Evolutionary conservation across 2,888 invertebrate species (phyloP).

Genomic region (Ormyrus thymus): DNA sequence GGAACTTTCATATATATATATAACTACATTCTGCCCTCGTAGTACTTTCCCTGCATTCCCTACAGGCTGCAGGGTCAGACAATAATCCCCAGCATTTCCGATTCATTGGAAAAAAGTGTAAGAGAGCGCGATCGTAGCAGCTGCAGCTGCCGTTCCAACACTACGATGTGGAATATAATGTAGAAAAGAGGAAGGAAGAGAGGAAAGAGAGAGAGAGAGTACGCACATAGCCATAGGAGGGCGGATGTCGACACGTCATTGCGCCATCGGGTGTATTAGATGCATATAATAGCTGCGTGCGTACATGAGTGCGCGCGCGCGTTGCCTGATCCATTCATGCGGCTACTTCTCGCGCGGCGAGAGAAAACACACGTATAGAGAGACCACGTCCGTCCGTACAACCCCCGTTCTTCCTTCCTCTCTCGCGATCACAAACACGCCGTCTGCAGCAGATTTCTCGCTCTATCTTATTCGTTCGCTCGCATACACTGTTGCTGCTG

Average conservation of each 20-base stretch:
- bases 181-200: background rate
- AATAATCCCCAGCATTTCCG: background rate
- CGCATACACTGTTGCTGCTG: background rate
- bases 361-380: constrained; percentile 1
- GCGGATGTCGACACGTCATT: constrained; percentile 37
- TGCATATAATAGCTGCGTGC: background rate
- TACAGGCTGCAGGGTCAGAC: background rate
- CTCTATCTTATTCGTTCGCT: background rate
- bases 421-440: background rate
- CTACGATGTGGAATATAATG: too few species aligned
- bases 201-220: constrained; percentile 1
- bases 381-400: background rate
- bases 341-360: background rate
- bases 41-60: too few species aligned
- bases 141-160: too few species aligned
- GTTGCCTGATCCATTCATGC: constrained; percentile 33
- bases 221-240: background rate
- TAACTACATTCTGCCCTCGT: too few species aligned
- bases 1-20: too few species aligned
- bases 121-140: background rate
- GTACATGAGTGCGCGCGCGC: background rate
- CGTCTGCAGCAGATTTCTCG: background rate
- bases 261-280: background rate
- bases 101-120: background rate
- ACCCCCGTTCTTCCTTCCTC: background rate